A percentile compares a stretch with the other conserved stretches of the same genome.
phyloP scores from a whole-genome alignment of 2,113 vertebrate species.

The Ceyx melanurus region DNA sequence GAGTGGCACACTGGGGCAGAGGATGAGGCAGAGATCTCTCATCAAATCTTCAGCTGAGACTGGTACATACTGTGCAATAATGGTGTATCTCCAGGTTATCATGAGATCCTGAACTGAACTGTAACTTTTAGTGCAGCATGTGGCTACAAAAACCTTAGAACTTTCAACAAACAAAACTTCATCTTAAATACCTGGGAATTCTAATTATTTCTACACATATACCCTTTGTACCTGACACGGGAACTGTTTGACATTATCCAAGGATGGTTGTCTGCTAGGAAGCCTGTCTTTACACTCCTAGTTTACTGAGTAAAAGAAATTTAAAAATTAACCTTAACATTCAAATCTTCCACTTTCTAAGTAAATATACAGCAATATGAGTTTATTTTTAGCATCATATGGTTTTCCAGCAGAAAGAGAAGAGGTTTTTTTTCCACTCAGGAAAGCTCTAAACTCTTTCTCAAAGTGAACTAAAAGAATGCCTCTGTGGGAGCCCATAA shows the following conservation, averaged over 20 bases:
- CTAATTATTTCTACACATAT: not conserved
- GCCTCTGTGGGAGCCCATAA: not conserved
- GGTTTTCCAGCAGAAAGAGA: not conserved
- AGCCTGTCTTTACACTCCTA: not conserved
- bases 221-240: not conserved
- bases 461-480: not conserved
- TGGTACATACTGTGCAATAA: not conserved
- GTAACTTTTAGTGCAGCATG: not conserved
- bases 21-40: not conserved
- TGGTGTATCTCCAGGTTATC: not conserved
- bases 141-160: not conserved
- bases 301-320: not conserved
- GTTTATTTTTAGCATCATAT: not conserved
- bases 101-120: not conserved
- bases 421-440: not conserved
- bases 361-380: not conserved
- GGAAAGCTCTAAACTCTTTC: not conserved
- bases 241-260: not conserved
- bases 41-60: not conserved
- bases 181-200: not conserved
- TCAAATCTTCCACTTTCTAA: not conserved
- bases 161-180: not conserved
- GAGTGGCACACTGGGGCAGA: fast-evolving
- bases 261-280: not conserved
- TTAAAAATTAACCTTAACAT: not conserved